A percentile compares a stretch with the other conserved stretches of the same genome.
These are phyloP conservation scores for Paramormyrops hopkinsi DNA, from an alignment of 2,797 vertebrate species.

Conservation along the genomic window DNA sequence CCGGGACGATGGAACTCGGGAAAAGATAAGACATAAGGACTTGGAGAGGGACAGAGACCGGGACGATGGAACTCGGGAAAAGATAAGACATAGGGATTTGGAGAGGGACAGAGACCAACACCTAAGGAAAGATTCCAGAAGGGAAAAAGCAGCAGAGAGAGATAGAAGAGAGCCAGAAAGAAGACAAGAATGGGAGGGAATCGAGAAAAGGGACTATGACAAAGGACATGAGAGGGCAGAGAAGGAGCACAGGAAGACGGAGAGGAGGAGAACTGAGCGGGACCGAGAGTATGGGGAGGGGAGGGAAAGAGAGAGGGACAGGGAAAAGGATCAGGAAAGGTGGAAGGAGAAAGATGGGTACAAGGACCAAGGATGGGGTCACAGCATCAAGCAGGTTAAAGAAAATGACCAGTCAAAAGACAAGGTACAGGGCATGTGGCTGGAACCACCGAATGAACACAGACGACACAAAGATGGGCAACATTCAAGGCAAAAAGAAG, in stretches of 20 bases:
- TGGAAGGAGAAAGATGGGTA: conserved; percentile 34
- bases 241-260: conserved; percentile 29
- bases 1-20: conserved; percentile 1
- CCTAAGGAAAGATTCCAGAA: conserved; percentile 45
- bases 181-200: conserved; percentile 23
- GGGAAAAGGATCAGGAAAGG: conserved; percentile 25
- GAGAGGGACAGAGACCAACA: conserved; percentile 41
- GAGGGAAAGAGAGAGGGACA: conserved; percentile 28
- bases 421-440: conserved; percentile 35
- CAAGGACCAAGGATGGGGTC: conserved; percentile 27
- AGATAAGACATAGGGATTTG: background rate
- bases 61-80: conserved; percentile 26
- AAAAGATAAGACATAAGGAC: conserved; percentile 33
- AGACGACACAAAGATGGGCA: conserved; percentile 44
- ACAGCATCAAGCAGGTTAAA: conserved; percentile 13
- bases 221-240: conserved; percentile 6
- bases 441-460: conserved; percentile 35
- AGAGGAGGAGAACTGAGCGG: conserved; percentile 29
- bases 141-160: conserved; percentile 39
- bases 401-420: conserved; percentile 41
- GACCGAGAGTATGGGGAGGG: conserved; percentile 22
- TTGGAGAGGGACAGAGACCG: conserved; percentile 30
- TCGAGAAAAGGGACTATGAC: background rate
- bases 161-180: conserved; percentile 37
- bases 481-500: conserved; percentile 42